These are phyloP conservation scores for Tenualosa thibaudeaui DNA, from an alignment of 2,797 vertebrate genomes.

Conservation along the genomic window DNA sequence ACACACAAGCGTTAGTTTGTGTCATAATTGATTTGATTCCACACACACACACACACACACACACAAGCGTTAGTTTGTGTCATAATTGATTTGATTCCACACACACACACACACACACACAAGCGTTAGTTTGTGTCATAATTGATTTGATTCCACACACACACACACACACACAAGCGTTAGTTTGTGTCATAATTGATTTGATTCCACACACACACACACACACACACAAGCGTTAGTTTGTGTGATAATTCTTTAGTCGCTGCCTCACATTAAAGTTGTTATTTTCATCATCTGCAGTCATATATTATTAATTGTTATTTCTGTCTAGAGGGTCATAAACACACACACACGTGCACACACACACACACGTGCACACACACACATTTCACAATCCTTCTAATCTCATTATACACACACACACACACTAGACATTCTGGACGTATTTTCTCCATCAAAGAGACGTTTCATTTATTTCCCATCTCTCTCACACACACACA, in stretches of 20 bases:
- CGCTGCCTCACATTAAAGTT: background rate
- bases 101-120: no score
- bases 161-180: background rate
- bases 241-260: background rate
- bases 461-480: background rate
- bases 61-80: no score
- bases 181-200: background rate
- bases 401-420: background rate
- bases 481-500: background rate
- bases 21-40: no score
- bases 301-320: constrained; percentile 17
- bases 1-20: no score
- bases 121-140: no score
- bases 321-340: background rate
- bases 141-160: no score
- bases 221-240: background rate
- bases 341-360: background rate
- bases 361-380: background rate
- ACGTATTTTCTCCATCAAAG: background rate
- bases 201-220: background rate
- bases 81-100: no score
- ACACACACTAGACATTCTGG: background rate
- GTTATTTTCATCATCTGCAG: background rate
- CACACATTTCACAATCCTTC: background rate
- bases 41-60: no score